Conservation (phyloP, 2,797 vertebrate species). For the Trachops cirrhosus region DNA sequence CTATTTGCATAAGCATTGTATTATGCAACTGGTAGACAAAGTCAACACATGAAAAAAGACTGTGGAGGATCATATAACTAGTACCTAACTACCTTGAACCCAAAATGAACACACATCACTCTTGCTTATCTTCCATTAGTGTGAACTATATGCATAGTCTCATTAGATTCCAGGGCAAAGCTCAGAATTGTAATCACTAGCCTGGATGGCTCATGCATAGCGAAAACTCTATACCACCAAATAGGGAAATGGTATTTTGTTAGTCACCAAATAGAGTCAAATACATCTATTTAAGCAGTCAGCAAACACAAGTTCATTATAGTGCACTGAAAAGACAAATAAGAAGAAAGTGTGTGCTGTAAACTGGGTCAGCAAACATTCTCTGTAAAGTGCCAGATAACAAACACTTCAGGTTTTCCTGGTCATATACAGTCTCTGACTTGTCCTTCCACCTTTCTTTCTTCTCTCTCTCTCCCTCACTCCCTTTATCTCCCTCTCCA, state of each 20-base stretch:
- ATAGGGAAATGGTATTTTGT: neutral
- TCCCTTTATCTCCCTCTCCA: accelerated
- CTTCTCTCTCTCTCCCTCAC: too few relatives aligned
- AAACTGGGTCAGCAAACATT: neutral
- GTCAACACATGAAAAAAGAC: neutral
- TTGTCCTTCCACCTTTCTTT: too few relatives aligned
- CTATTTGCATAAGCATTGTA: neutral
- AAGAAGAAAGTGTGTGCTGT: neutral
- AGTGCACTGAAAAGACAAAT: neutral
- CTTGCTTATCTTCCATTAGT: neutral
- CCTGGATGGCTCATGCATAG: neutral
- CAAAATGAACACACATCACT: neutral
- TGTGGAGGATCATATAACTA: neutral
- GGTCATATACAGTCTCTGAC: neutral
- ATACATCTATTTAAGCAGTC: neutral
- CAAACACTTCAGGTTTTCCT: neutral
- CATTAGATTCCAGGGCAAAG: neutral
- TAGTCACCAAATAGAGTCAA: neutral
- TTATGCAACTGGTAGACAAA: neutral
- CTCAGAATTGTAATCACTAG: neutral
- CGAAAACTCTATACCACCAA: neutral
- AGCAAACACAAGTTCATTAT: neutral
- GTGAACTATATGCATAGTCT: neutral
- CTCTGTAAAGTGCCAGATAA: neutral
- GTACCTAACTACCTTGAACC: neutral